These are phyloP conservation scores for Tragopan temminckii DNA, from an alignment of 2,797 vertebrate species.

Conservation along the genomic window DNA sequence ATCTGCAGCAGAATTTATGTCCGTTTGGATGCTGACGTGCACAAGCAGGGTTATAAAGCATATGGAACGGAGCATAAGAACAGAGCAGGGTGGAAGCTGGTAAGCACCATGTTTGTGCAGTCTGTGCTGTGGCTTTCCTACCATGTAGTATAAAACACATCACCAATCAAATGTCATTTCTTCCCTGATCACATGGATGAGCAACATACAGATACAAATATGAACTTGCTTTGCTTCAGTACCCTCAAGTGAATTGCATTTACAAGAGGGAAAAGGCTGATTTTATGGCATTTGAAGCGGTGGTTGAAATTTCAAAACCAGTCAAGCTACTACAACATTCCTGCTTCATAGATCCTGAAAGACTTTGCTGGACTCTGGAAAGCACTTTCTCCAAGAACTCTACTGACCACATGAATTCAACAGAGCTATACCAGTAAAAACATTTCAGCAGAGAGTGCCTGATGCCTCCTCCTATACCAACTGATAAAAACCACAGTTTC, in stretches of 20 bases:
- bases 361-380: neutral
- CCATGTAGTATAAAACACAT: neutral
- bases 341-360: neutral
- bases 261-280: conserved; percentile 22
- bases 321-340: conserved; percentile 1
- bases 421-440: neutral
- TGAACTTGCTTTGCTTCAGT: conserved; percentile 36
- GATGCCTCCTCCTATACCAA: neutral
- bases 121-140: neutral
- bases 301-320: conserved; percentile 36
- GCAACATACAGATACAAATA: conserved; percentile 53
- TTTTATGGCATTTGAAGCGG: conserved; percentile 39
- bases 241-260: conserved; percentile 33
- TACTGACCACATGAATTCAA: neutral
- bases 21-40: neutral
- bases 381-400: neutral
- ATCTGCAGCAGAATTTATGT: neutral
- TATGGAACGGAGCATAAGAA: neutral
- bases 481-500: neutral
- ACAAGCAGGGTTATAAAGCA: neutral
- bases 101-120: neutral
- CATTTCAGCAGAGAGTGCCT: neutral
- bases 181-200: conserved; percentile 29
- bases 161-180: conserved; percentile 9
- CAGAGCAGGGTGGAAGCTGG: neutral